phyloP scores from a whole-genome alignment of 1,140 invertebrate species.

The Phortica variegata region DNA sequence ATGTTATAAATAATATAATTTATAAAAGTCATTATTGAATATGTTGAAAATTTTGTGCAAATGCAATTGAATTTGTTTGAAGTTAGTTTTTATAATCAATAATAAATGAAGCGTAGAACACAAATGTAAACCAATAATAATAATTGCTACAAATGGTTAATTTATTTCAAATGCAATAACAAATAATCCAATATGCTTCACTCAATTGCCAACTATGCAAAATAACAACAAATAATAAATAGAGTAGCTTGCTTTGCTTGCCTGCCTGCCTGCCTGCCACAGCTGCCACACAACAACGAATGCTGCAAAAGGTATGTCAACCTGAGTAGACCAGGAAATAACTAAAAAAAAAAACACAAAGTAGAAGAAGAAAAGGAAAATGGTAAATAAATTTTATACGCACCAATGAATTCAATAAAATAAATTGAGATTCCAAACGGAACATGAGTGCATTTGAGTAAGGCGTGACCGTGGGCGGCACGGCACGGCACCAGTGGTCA shows the following conservation, averaged over 20 bases:
- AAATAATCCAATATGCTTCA: conserved; percentile 4
- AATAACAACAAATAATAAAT: conserved; percentile 5
- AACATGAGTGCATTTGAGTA: too few relatives aligned
- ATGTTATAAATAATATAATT: too few relatives aligned
- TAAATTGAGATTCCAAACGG: conserved; percentile 27
- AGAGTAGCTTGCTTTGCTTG: not conserved
- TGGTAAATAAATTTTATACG: conserved; percentile 24
- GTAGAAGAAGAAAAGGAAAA: conserved; percentile 10
- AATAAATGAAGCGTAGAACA: too few relatives aligned
- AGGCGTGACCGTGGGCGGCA: too few relatives aligned
- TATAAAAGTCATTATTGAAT: too few relatives aligned
- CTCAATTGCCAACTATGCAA: not conserved
- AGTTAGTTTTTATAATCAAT: too few relatives aligned
- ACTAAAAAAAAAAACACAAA: not conserved
- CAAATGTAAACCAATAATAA: conserved; percentile 3
- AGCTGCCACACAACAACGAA: conserved; percentile 19
- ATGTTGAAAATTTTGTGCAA: too few relatives aligned
- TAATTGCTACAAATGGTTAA: conserved; percentile 15
- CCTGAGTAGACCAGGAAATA: conserved; percentile 9
- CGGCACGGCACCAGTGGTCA: too few relatives aligned
- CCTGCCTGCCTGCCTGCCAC: not conserved
- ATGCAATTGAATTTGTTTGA: too few relatives aligned
- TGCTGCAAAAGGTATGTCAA: conserved; percentile 24
- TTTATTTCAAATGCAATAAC: conserved; percentile 6
- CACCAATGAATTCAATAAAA: conserved; percentile 30